Conservation (phyloP, 2,113 vertebrate genomes). For the Boulengeromyrus knoepffleri region DNA sequence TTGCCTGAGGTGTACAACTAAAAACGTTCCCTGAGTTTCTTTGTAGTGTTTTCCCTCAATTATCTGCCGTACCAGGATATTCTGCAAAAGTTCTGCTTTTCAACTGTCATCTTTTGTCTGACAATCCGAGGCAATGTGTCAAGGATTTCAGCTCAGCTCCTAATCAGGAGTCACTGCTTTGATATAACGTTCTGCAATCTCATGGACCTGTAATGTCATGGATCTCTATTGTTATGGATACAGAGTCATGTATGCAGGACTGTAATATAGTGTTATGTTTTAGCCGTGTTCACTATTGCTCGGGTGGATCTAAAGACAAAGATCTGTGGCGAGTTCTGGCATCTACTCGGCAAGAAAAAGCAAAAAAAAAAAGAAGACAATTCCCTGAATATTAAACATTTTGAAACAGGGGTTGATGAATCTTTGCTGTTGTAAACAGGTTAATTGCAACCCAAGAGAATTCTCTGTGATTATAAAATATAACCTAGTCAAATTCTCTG, state of each 20-base stretch:
- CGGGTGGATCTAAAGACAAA: neutral
- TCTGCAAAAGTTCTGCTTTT: neutral
- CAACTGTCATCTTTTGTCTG: neutral
- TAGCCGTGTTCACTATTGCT: neutral
- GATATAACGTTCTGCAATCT: neutral
- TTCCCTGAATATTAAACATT: neutral
- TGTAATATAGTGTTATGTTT: neutral
- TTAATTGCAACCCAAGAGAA: slow-evolving; percentile 5
- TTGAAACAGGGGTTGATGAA: neutral
- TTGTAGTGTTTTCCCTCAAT: neutral
- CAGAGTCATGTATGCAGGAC: neutral
- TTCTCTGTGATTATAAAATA: neutral
- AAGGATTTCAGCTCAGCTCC: neutral
- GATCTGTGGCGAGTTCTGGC: neutral
- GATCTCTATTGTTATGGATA: neutral
- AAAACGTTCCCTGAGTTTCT: neutral
- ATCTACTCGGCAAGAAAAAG: neutral
- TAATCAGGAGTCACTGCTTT: neutral
- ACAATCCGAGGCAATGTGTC: neutral
- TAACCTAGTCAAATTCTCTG: neutral
- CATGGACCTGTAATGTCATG: neutral
- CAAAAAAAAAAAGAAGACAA: neutral
- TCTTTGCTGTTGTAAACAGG: neutral
- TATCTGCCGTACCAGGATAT: neutral
- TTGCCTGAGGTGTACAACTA: neutral